phyloP scores from a whole-genome alignment of 2,113 vertebrate genomes.

The Toxostoma redivivum region DNA sequence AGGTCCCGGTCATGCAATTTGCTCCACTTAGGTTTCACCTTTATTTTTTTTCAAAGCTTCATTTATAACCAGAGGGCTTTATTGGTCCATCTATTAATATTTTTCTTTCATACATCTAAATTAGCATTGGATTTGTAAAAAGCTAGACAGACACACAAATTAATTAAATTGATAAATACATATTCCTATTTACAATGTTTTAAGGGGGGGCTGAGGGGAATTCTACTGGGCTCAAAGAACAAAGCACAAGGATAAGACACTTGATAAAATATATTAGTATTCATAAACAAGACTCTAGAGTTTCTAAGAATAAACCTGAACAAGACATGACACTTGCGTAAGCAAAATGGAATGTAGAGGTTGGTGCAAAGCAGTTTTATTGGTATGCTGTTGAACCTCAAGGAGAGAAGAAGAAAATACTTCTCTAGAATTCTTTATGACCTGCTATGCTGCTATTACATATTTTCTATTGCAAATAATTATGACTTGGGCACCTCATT shows the following conservation, averaged over 20 bases:
- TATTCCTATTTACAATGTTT: not conserved
- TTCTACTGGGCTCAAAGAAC: not conserved
- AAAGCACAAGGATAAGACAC: not conserved
- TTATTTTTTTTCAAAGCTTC: not conserved
- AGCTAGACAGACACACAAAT: not conserved
- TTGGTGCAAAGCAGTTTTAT: not conserved
- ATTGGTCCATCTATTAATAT: not conserved
- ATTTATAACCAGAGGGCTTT: not conserved
- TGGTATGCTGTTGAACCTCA: not conserved
- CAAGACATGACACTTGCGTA: not conserved
- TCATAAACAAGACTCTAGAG: not conserved
- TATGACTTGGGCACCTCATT: not conserved
- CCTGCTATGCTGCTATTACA: not conserved
- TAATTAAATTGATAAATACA: not conserved
- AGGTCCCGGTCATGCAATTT: not conserved
- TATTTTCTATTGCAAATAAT: not conserved
- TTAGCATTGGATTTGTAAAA: not conserved
- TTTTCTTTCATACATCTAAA: not conserved
- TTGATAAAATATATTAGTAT: not conserved
- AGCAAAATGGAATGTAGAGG: not conserved
- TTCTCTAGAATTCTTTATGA: not conserved
- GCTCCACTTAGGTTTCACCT: not conserved
- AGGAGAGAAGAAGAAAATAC: not conserved
- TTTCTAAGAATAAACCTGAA: not conserved
- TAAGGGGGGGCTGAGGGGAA: rapidly evolving